Base-by-base conservation (phyloP, 2,797 vertebrate genomes). In the Poecilia picta region DNA sequence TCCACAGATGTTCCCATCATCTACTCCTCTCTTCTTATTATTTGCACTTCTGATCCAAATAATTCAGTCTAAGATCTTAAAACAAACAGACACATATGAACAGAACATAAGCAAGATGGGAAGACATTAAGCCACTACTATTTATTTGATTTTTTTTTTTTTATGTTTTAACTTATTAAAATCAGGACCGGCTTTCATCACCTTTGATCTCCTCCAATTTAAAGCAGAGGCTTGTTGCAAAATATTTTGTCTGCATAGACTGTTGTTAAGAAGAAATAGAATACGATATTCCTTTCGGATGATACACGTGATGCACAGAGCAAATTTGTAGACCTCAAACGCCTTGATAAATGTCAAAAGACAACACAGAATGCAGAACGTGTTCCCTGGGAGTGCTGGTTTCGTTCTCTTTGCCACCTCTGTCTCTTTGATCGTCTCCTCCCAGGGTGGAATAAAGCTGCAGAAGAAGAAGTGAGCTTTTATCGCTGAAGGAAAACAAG, bases 381-480 rank as follows among this genome's bases (percentile, higher is more conserved):
- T 49, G 36, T 55, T 33, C 33, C 16, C 71, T 45, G 46, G 31
- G n/a, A 71, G 39, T 46, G 11, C 66, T 71, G 45, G 70, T 77
- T 90, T 85, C 70, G 62, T 62, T 82, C 70, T 78, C 0, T 0
- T 59, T 77, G 51, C 79, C 81, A 73, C 72, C 80, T 45, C 70
- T 72, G 62, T 41, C 66, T 82, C 76, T 79, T 87, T 85, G 75
- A 91, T 88, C 82, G 36, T 77, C 75, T 75, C 20, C 53, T 15
- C 64, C 53, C 53, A 49, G 66, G 59, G 64, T 88, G 81, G 83
- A 90, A 87, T 51, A 76, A 73, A 90, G 82, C 62, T 74, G 73
- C 49, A 77, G 74, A 86, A 72, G 87, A 80, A 88, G 66, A 88
- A 87, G 85, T 84, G 84, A 84, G 90, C 78, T 81, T 85, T 85